Evolutionary conservation across 1,140 invertebrate genomes (phyloP), one percentile per base, ranked within the genome.

Genomic region (Pemphigus obesinymphae): DNA sequence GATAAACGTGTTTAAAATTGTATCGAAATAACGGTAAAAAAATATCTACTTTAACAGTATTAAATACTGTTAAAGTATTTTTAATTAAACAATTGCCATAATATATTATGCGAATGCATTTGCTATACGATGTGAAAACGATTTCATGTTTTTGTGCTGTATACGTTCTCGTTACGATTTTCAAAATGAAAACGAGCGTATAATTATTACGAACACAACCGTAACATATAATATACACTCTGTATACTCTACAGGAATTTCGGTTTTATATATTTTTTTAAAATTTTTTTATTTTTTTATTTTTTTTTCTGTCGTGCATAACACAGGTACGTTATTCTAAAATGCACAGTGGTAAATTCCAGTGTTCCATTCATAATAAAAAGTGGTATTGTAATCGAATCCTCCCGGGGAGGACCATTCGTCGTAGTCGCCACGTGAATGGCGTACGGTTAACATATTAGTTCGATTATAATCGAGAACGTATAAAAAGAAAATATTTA

Each of bases 381-480:
- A 10, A n/a, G 61, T 66, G 17, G 26, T 50, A 48, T 73, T 50
- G 26, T 34, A 50, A 48, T 73, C 31, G 50, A 50, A 45, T 11
- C 13, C 17, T 48, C 26, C 50, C 26, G 17, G 15, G 29, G 6
- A 6, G 2, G 26, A 48, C 43, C 45, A 72, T 23, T 31, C 17
- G 3, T 37, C n/a, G 10, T 50, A 48, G 26, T 73, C 45, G 45
- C 70, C 45, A 73, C 70, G 70, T 73, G 70, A 73, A 50, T 50
- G 15, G 26, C 3, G 26, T 29, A 66, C 17, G 43, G 13, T 11
- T 7, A 40, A 4, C 4, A 40, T 40, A n/a, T n/a, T n/a, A n/a
- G 63, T 68, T 70, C 66, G 40, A 70, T 68, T 37, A 68, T 45
- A 70, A 70, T 45, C 23, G 68, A 70, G 43, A 70, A 45, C 11